Evolutionary conservation across 2,113 vertebrate species (phyloP).

Genomic region (Anarhynchus alexandrinus): DNA sequence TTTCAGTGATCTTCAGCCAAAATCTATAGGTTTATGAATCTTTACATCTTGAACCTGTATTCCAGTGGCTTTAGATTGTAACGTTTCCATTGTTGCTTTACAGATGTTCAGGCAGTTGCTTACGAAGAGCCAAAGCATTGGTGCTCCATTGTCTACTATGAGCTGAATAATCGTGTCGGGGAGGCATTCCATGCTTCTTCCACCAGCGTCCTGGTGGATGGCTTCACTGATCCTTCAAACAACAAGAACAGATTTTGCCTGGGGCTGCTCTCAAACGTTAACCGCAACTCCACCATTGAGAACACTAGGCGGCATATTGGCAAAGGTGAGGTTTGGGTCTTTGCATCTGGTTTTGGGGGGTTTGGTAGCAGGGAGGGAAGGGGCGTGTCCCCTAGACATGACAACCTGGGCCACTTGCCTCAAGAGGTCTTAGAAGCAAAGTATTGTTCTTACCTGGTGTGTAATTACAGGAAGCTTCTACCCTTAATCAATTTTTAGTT

Average conservation of each 20-base stretch:
- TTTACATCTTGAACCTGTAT: neutral
- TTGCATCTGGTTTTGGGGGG: rapidly evolving
- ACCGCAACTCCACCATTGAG: conserved; percentile 99
- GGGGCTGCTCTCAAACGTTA: conserved; percentile 96
- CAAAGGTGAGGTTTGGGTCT: conserved; percentile 79
- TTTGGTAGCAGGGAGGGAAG: neutral
- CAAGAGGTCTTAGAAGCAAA: neutral
- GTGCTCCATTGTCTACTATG: conserved; percentile 99
- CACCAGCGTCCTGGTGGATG: conserved; percentile 94
- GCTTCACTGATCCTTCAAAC: conserved; percentile 98
- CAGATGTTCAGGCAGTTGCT: conserved; percentile 96
- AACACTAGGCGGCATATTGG: conserved; percentile 97
- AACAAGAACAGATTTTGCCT: conserved; percentile 99
- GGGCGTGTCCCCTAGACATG: rapidly evolving
- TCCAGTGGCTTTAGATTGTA: neutral
- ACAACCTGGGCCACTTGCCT: neutral
- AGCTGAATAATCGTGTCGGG: conserved; percentile 96
- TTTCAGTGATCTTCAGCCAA: neutral
- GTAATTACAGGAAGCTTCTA: conserved; percentile 10
- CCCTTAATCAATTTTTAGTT: conserved; percentile 9
- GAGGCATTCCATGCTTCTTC: conserved; percentile 97
- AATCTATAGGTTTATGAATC: neutral
- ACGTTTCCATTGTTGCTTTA: conserved; percentile 54
- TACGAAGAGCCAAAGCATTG: conserved; percentile 98
- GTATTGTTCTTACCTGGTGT: neutral